Base-by-base conservation (phyloP, 92 coral and sea anemone species). In the Hydrozoanthus gracilis region DNA sequence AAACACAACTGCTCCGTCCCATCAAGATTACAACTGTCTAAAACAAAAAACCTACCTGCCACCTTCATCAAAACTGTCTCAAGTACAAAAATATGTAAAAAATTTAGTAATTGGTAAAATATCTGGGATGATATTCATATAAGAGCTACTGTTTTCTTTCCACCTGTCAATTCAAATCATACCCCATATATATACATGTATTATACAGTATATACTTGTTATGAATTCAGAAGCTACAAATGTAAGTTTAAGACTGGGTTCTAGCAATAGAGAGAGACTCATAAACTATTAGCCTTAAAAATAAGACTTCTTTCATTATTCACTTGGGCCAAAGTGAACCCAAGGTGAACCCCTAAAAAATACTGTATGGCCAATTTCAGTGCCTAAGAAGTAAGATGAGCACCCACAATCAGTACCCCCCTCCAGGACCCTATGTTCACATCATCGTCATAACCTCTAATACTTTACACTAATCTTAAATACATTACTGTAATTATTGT, bases 401-500 rank as follows among this genome's bases (percentile, higher is more conserved):
- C 72, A 67, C 72, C 72, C 72, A 67, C 72, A 67, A 67, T 67
- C 72, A 67, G 72, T 67, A 67, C 72, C 72, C 72, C 72, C 72
- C 72, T 67, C 72, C 0, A 0, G 72, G 72, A 67, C 72, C 72
- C 72, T 67, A 67, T 67, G 72, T 67, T 67, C 72, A 67, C 72
- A 67, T 67, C 72, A 67, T 67, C 72, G 44, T 67, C 72, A 67
- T 67, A 67, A 67, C 0, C 72, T 67, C 72, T 67, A 67, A 67
- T 67, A 67, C 72, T 67, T 67, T 67, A 67, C 72, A 67, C 72
- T 67, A 67, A 67, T 67, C 72, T 67, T 67, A 67, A 67, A 67
- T 67, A 67, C 72, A 67, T 67, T 67, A 67, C 72, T 67, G 72
- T 67, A 67, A 67, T 67, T 67, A 67, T 67, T 67, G 46, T 67